Base-by-base conservation (phyloP, 2,113 vertebrate genomes). In the Herpailurus yagouaroundi region DNA sequence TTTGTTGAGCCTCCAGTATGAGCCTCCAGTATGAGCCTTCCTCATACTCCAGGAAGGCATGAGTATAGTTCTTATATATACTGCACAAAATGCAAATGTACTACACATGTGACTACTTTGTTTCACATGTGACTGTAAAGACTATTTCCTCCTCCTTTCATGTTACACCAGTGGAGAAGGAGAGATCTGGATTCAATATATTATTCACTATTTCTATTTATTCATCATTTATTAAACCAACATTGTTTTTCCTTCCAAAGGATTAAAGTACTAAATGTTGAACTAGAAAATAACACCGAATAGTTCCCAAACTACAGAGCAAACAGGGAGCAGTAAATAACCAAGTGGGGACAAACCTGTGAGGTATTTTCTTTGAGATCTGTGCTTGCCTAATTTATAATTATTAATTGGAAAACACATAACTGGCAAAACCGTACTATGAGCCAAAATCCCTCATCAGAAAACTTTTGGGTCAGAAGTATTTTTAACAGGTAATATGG, bases 241-340 rank as follows among this genome's bases (percentile, higher is more conserved):
- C 52, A 9, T 29, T 60, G 16, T 76, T 71, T 64, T 87, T 87
- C 31, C 21, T 91, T 83, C 3, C 25, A 91, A 83, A 88, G 41
- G n/a, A 48, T 74, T 89, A 80, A 38, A 52, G 77, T 66, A 57
- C 25, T 95, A 68, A 89, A 82, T 64, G 19, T 12, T 87, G 23
- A 90, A 87, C 63, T 81, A 63, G 41, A 90, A 96, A 52, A 89
- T 92, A 94, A 82, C 38, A 71, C 19, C 50, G 25, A n/a, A 25
- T 50, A 74, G 19, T 92, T 90, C 9, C n/a, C 33, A 81, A 81
- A 90, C 6, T 69, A 90, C 5, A 66, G 68, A 87, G 55, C 31
- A 60, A 5, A 21, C 29, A 45, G 29, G 36, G 50, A 52, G 19
- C 12, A 52, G 45, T 64, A 64, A 64, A 64, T 48, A 48, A n/a